These are phyloP conservation scores for Brachionus plicatilis DNA, from an alignment of 1,140 invertebrate genomes.

Conservation along the genomic window DNA sequence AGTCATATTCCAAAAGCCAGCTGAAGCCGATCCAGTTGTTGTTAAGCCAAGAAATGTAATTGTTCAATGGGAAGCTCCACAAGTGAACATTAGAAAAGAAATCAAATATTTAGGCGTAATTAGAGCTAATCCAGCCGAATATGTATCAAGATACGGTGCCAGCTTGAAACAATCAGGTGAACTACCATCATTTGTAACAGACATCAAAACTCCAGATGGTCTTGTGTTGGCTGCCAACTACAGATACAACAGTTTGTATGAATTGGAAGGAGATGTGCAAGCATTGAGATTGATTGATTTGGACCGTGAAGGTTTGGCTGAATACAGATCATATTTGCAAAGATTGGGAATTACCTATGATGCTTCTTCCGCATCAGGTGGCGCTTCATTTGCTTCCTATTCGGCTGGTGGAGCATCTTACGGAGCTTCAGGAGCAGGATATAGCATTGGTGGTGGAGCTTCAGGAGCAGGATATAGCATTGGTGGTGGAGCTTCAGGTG, in stretches of 20 bases:
- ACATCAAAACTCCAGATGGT: slow-evolving; percentile 19
- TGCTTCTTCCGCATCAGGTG: background rate
- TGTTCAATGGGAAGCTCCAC: slow-evolving; percentile 32
- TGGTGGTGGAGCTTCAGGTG: background rate
- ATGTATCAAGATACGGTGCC: slow-evolving; percentile 17
- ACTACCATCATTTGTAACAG: background rate
- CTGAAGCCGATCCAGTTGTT: background rate
- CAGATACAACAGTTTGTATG: slow-evolving; percentile 32
- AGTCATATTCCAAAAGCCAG: slow-evolving; percentile 22
- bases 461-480: background rate
- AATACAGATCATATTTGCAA: slow-evolving; percentile 33
- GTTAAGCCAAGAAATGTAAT: slow-evolving; percentile 31
- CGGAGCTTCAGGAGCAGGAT: background rate
- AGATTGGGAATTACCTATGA: slow-evolving; percentile 24
- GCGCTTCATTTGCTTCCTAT: background rate
- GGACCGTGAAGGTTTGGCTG: slow-evolving; percentile 23
- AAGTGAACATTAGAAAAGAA: slow-evolving; percentile 25
- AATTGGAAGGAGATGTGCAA: slow-evolving; percentile 31
- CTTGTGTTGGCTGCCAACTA: slow-evolving; percentile 22
- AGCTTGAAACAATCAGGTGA: slow-evolving; percentile 13
- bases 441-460: background rate
- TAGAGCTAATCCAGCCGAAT: slow-evolving; percentile 22
- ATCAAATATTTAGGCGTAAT: slow-evolving; percentile 31
- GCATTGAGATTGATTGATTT: slow-evolving; percentile 27
- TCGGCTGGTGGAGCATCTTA: background rate